phyloP scores from a whole-genome alignment of 2,888 invertebrate genomes.

The Metallyticus violacea region DNA sequence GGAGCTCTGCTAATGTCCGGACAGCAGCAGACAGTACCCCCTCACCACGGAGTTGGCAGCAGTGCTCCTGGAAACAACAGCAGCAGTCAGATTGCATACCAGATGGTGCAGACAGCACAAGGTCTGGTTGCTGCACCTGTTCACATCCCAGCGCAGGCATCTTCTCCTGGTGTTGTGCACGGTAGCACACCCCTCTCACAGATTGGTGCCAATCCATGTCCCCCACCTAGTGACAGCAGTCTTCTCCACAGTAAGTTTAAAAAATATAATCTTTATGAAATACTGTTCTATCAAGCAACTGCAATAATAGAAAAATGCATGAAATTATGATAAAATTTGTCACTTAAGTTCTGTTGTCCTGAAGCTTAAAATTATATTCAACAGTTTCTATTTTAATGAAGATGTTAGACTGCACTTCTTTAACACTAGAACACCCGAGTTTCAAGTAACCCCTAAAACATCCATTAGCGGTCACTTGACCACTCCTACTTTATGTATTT shows the following conservation, averaged over 20 bases:
- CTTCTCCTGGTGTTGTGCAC: slow-evolving; percentile 59
- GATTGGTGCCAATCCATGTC: slow-evolving; percentile 72
- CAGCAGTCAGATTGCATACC: slow-evolving; percentile 25
- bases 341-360: no score
- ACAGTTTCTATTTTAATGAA: no score
- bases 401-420: no score
- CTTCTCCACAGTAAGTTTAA: slow-evolving; percentile 48
- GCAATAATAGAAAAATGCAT: no score
- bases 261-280: no score
- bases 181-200: slow-evolving; percentile 85
- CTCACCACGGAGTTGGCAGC: slow-evolving; percentile 13
- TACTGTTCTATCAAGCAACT: no score
- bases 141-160: slow-evolving; percentile 41
- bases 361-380: no score
- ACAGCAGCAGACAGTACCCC: not conserved
- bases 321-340: no score
- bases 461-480: no score
- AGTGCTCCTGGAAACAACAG: slow-evolving; percentile 29
- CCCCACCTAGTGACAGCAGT: slow-evolving; percentile 52
- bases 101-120: slow-evolving; percentile 34
- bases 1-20: slow-evolving; percentile 27
- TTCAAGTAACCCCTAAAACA: no score
- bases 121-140: slow-evolving; percentile 37
- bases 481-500: no score
- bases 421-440: no score